A percentile compares a stretch with the other conserved stretches of the same genome.
Conservation (phyloP, 2,888 invertebrate species). For the Argyresthia albistria region DNA sequence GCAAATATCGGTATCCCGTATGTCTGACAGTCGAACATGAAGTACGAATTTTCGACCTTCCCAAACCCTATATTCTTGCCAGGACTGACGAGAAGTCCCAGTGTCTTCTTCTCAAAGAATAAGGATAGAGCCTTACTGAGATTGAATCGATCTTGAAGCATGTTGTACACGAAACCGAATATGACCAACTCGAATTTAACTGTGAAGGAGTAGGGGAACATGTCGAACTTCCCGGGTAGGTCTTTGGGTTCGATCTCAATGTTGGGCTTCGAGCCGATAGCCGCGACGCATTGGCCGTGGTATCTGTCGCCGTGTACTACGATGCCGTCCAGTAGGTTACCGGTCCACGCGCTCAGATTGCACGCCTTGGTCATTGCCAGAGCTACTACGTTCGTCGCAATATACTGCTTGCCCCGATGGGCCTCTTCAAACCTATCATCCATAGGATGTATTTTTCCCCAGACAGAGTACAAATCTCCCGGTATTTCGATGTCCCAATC, state of each 20-base stretch:
- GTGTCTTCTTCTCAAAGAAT: constrained; percentile 66
- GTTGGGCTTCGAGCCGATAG: constrained; percentile 52
- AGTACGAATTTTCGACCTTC: constrained; percentile 67
- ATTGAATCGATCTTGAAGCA: constrained; percentile 70
- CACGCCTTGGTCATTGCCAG: constrained; percentile 73
- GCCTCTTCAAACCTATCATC: constrained; percentile 65
- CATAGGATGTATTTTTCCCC: constrained; percentile 76
- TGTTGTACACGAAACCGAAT: constrained; percentile 75
- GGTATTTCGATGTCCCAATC: constrained; percentile 79
- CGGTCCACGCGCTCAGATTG: constrained; percentile 75
- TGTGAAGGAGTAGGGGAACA: constrained; percentile 73
- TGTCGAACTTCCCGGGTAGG: constrained; percentile 62
- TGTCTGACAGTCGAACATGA: constrained; percentile 78
- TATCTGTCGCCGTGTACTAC: constrained; percentile 73
- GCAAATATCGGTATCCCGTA: constrained; percentile 74
- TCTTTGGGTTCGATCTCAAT: constrained; percentile 73
- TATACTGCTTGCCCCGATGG: constrained; percentile 75
- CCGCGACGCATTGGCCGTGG: constrained; percentile 58
- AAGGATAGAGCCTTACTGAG: constrained; percentile 74
- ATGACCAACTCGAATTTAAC: constrained; percentile 69
- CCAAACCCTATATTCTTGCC: constrained; percentile 69
- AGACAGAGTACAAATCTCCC: constrained; percentile 77
- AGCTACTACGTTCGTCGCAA: constrained; percentile 73
- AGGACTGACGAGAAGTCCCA: constrained; percentile 71
- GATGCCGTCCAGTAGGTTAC: constrained; percentile 74